phyloP scores from a whole-genome alignment of 2,113 vertebrate genomes.

The Mastomys natalensis region DNA sequence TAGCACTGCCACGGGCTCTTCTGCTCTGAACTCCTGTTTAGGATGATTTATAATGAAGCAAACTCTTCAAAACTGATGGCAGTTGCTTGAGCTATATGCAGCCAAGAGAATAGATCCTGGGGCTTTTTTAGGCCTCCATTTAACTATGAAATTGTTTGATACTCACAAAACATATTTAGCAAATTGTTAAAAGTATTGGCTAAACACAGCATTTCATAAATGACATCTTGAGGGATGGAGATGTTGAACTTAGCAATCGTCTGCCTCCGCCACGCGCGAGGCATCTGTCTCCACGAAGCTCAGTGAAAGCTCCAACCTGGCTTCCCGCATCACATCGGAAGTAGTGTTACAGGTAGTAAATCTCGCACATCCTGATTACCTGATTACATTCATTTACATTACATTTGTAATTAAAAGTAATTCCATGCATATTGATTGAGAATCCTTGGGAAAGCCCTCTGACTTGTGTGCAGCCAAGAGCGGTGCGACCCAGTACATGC shows the following conservation, averaged over 20 bases:
- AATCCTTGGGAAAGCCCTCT: slow-evolving; percentile 57
- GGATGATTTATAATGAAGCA: slow-evolving; percentile 78
- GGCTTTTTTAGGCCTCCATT: slow-evolving; percentile 79
- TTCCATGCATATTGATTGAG: slow-evolving; percentile 82
- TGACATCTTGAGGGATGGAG: slow-evolving; percentile 77
- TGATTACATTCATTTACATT: slow-evolving; percentile 86
- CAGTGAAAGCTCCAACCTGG: slow-evolving; percentile 82
- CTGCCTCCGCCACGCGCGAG: slow-evolving; percentile 70
- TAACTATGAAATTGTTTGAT: slow-evolving; percentile 84
- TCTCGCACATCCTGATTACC: slow-evolving; percentile 86
- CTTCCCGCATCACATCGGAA: slow-evolving; percentile 83
- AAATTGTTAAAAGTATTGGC: slow-evolving; percentile 81
- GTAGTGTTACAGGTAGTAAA: slow-evolving; percentile 82
- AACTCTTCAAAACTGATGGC: slow-evolving; percentile 80
- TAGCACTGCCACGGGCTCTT: slow-evolving; percentile 83
- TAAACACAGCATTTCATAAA: slow-evolving; percentile 80
- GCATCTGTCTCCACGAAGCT: slow-evolving; percentile 82
- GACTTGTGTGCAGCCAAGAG: background rate
- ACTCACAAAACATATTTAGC: slow-evolving; percentile 80
- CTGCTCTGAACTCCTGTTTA: slow-evolving; percentile 82
- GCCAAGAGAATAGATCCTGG: slow-evolving; percentile 86
- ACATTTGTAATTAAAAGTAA: slow-evolving; percentile 86
- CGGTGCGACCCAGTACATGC: background rate
- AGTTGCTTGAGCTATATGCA: slow-evolving; percentile 79
- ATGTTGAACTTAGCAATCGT: slow-evolving; percentile 81